phyloP scores from a whole-genome alignment of 2,888 invertebrate species.

The Argynnis bischoffii region DNA sequence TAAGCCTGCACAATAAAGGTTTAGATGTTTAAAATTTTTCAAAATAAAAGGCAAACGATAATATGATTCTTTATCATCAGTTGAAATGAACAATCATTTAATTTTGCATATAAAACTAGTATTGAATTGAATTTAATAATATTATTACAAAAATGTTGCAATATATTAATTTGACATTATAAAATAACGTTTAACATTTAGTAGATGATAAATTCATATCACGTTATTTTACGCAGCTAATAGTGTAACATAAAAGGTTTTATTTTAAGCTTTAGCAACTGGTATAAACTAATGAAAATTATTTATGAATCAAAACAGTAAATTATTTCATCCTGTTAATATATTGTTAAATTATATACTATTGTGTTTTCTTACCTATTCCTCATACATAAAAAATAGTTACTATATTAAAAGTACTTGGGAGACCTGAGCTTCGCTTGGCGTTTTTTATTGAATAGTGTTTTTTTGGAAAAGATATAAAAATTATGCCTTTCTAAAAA shows the following conservation, averaged over 20 bases:
- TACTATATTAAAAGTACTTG: neutral
- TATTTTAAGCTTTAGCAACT: conserved; percentile 21
- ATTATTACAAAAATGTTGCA: conserved; percentile 13
- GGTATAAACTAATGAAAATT: conserved; percentile 20
- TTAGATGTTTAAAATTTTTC: conserved; percentile 18
- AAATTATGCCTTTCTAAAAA: too few species aligned
- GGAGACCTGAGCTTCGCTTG: too few species aligned
- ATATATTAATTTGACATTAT: too few species aligned
- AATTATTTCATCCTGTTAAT: conserved; percentile 21
- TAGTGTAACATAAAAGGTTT: conserved; percentile 41
- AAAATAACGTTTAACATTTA: too few species aligned
- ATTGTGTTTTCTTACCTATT: conserved; percentile 13
- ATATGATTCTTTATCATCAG: too few species aligned
- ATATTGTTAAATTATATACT: conserved; percentile 17
- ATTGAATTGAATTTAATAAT: conserved; percentile 11
- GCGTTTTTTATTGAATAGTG: too few species aligned
- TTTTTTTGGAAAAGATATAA: too few species aligned
- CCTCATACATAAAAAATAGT: neutral
- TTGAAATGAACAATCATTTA: conserved; percentile 1
- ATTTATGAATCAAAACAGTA: conserved; percentile 19
- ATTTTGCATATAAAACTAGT: conserved; percentile 16
- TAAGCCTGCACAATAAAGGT: too few species aligned
- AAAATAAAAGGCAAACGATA: conserved; percentile 10
- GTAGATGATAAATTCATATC: conserved; percentile 3
- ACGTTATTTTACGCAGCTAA: conserved; percentile 44